These are phyloP conservation scores for Hemibagrus guttatus DNA, from an alignment of 2,797 vertebrate species.

Conservation along the genomic window DNA sequence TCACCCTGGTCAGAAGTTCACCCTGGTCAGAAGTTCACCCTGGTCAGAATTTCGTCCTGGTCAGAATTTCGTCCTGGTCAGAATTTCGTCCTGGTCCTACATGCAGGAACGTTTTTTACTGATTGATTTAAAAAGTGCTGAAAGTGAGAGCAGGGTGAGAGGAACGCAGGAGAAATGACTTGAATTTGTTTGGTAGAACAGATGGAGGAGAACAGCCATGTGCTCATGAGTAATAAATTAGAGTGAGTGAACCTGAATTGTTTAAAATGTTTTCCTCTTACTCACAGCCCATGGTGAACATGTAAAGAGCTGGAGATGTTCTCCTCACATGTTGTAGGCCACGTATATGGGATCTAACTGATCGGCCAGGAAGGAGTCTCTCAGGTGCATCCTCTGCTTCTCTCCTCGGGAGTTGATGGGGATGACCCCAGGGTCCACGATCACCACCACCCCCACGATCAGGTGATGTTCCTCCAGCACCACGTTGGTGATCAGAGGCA, in stretches of 20 bases:
- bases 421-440: conserved; percentile 95
- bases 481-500: conserved; percentile 95
- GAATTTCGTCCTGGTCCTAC: not conserved
- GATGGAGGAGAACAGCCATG: not conserved
- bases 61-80: too few species aligned
- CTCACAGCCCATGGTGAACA: conserved; percentile 1
- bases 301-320: not conserved
- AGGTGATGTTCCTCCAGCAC: conserved; percentile 98
- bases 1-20: too few species aligned
- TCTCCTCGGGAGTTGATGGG: conserved; percentile 99
- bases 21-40: too few species aligned
- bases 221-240: not conserved
- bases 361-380: conserved; percentile 96
- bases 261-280: not conserved
- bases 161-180: not conserved
- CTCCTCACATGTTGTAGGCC: conserved; percentile 94
- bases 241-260: not conserved
- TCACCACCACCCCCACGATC: conserved; percentile 96
- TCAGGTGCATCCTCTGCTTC: conserved; percentile 98
- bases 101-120: not conserved
- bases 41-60: too few species aligned
- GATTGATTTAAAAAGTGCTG: not conserved
- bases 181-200: not conserved
- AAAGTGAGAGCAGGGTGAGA: not conserved
- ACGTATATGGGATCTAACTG: conserved; percentile 98